Evolutionary conservation across 2,797 vertebrate species (phyloP), one percentile per base, ranked within the genome.

Genomic region (Peromyscus nudipes): DNA sequence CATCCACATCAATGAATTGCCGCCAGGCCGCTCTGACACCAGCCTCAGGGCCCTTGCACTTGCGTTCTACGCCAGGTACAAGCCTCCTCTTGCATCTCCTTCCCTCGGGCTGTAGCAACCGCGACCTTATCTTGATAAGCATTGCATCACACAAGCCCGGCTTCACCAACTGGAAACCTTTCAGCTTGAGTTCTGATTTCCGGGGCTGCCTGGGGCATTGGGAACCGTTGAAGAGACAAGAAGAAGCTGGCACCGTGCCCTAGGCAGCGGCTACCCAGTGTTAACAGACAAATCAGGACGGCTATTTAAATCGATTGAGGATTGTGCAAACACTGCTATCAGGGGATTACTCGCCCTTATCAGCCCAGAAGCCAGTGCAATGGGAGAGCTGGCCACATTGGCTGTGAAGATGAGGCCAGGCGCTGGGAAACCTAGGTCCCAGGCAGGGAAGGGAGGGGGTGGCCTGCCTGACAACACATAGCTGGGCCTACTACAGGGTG

Each of bases 261-360:
- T 60, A 0, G 5, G 40, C 55, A 16, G 6, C 6, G 2, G 40
- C 11, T 6, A 21, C 34, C 79, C 4, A 49, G 0, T 46, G 83
- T 88, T 91, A 90, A 91, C 83, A 96, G 86, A 92, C 55, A 96
- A 97, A 97, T 97, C 96, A 93, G 96, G 31, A 73, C 19, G 0
- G 92, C 84, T 96, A 87, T 95, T 96, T 82, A 88, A 81, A 95
- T 92, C n/a, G 57, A 98, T 97, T 76, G 93, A 73, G 62, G 80
- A 62, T 89, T 98, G 71, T 96, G 95, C 91, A 97, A 98, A 97
- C 83, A 98, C 11, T 1, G 16, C 67, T 98, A 96, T 97, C 97
- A 77, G 89, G 64, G 76, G 89, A 93, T 52, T 93, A 92, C 86
- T 73, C 71, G n/a, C 57, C 49, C 85, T 98, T 96, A 97, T 97